Evolutionary conservation across 2,113 vertebrate species (phyloP), one percentile per base, ranked within the genome.

Genomic region (Scalopus aquaticus): DNA sequence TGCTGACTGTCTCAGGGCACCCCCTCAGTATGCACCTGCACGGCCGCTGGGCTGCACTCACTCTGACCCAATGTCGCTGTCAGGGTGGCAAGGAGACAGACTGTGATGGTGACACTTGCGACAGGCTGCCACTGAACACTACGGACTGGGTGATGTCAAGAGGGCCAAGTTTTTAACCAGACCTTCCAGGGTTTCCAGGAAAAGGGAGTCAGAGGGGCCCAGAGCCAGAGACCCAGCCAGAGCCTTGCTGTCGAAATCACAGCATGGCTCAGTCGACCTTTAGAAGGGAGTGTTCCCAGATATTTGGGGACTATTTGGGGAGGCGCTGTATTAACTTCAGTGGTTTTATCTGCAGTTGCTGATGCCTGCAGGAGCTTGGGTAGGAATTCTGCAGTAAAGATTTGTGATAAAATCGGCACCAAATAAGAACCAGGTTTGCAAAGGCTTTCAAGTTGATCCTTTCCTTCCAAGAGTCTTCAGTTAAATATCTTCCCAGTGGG

Each of bases 401-500:
- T 73, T 93, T 96, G 79, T 86, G 28, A 95, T 76, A 73, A 95
- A 84, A 88, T 70, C 24, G 1, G 60, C 70, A 51, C 70, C 24
- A 86, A 77, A 88, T 91, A 78, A 93, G 81, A 78, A 73, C 8
- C 72, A 87, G 78, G 65, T 92, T 94, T 64, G 13, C 15, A 67
- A 73, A 58, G 11, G 24, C 69, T 89, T 93, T 89, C 19, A 49
- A 6, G 16, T 94, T 67, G 51, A 60, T 65, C 58, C 60, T 94
- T 74, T 70, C 67, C 37, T 78, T 79, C 56, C 32, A 60, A 84
- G n/a, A 65, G 13, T 28, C 69, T 81, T 67, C 12, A 26, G 60
- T 46, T 54, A 67, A 94, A 28, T 54, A 46, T 79, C 78, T 79
- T 86, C n/a, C 37, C 76, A 30, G 44, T 35, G 9, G 51, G 49